Base-by-base conservation (phyloP, 2,888 invertebrate species). In the Spilosoma lubricipeda region DNA sequence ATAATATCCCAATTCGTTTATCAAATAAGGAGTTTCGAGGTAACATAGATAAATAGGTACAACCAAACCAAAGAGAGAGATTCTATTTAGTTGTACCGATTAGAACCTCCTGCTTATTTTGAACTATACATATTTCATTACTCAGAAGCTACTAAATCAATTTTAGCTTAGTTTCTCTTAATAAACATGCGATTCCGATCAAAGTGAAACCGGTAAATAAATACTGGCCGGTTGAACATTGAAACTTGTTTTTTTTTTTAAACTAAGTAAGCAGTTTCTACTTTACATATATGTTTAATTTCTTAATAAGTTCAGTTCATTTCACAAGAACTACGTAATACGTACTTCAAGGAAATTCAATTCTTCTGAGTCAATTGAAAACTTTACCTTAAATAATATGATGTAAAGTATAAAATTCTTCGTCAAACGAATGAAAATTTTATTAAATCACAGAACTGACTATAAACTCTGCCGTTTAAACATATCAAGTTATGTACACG, bases 401-500 rank as follows among this genome's bases (percentile, higher is more conserved):
- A 2, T 3, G 36, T 74, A 78, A 48, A 78, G 80, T 71, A 65
- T 23, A 75, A 73, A 75, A 74, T 77, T n/a, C 64, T 1, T 5
- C 67, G 63, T 30, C 67, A 67, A 45, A 52, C 30, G 36, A 52
- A 75, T 68, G 69, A 30, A 70, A 81, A 76, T 77, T 74, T 72
- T 75, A 73, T 75, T 74, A 69, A 77, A 76, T 79, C 76, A 63
- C 70, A 72, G 68, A 72, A 77, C 75, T 81, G 63, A 27, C 52
- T 77, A 78, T 77, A 65, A 77, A 77, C 77, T 81, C 82, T 85
- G 83, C 84, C 80, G 78, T 86, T 83, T 82, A 86, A 87, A 80
- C 81, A 85, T 81, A 87, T 82, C 82, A 80, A 83, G 87, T 84
- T 81, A 82, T 82, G 78, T 82, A 80, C 82, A 84, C 78, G 77